Evolutionary conservation across 2,797 vertebrate species (phyloP), one percentile per base, ranked within the genome.

Genomic region (Aulostomus chinensis): DNA sequence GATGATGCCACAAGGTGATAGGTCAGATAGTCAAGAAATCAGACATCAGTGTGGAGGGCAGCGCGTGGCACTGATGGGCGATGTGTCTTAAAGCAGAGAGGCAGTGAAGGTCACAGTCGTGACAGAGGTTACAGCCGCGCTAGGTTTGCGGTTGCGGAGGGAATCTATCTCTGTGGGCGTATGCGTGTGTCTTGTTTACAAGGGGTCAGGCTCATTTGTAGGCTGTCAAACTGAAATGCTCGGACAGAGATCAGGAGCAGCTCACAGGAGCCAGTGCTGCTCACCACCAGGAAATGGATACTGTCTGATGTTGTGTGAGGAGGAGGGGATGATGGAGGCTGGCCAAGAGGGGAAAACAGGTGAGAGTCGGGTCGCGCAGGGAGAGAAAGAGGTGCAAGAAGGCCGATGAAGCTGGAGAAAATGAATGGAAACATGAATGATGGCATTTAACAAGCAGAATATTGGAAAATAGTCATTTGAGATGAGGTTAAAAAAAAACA

Each of bases 191-290:
- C 40, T 69, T 76, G 61, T 72, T 77, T 80, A 78, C 61, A 52
- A 68, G 62, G 63, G 81, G 85, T 88, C 77, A 78, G 64, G 65
- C 76, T 86, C 73, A 89, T 88, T 86, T 90, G 85, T 88, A 70
- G 64, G 70, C 79, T 83, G 81, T 87, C 81, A 79, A 84, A 88
- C 68, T 70, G 59, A 73, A 56, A 73, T 37, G 45, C 56, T 65
- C 21, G 30, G 66, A 84, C 78, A 66, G 71, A 80, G 73, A 81
- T 86, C 76, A 86, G 78, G 72, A 81, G 64, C 45, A 28, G 58
- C 69, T 62, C 68, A 31, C 48, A 26, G 59, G 59, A 62, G 42
- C 40, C 17, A 13, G 54, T 61, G 40, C 57, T 63, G 45, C 66
- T 68, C 59, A 72, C n/a, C 58, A 37, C 12, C 66, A 57, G 78